Conservation (phyloP, 2,888 invertebrate species). For the Fragum sueziense region DNA sequence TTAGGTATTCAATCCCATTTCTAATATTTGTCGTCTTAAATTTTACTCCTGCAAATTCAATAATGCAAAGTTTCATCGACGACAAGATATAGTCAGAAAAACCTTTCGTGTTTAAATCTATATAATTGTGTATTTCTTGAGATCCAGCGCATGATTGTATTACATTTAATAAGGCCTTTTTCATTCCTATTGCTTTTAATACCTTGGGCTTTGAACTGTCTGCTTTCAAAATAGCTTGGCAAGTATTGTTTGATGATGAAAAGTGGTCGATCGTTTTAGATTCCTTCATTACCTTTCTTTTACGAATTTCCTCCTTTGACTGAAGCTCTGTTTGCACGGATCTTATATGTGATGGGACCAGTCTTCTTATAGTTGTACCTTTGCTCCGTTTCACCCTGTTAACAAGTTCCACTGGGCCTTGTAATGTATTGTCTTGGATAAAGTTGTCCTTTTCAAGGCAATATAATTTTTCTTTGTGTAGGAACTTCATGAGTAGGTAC, state of each 20-base stretch:
- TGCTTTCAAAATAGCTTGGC: background rate
- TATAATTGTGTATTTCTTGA: no score
- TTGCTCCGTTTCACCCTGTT: slow-evolving; percentile 34
- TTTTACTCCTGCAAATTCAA: slow-evolving; percentile 13
- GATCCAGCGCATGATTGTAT: no score
- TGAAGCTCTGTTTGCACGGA: background rate
- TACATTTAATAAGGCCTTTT: no score
- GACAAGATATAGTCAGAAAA: no score
- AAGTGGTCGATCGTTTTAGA: background rate
- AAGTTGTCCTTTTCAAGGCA: no score
- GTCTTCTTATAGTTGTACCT: slow-evolving; percentile 40
- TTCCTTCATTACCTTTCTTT: background rate
- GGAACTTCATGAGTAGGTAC: no score
- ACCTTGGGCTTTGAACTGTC: slow-evolving; percentile 18
- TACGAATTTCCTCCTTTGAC: background rate
- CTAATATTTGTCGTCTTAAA: background rate
- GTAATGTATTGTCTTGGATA: no score
- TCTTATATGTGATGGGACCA: slow-evolving; percentile 17
- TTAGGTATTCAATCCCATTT: background rate
- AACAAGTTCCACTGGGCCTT: slow-evolving; percentile 27
- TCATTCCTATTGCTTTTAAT: background rate
- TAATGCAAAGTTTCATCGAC: slow-evolving; percentile 5
- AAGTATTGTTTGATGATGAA: background rate
- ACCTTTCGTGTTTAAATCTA: no score
- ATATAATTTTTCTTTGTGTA: no score